A percentile compares a stretch with the other conserved stretches of the same genome.
phyloP scores from a whole-genome alignment of 2,888 invertebrate genomes.

The Actias luna region DNA sequence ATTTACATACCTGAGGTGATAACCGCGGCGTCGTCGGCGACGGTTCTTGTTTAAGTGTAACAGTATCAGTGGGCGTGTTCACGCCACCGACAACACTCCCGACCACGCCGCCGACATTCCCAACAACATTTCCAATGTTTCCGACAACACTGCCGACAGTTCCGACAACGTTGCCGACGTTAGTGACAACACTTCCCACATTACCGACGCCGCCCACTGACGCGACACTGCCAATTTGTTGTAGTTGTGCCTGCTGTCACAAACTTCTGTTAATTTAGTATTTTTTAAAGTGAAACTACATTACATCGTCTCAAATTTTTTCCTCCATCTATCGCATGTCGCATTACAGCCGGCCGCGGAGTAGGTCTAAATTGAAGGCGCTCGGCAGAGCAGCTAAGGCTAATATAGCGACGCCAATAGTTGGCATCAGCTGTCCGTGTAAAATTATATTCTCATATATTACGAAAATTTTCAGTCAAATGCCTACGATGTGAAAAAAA shows the following conservation, averaged over 20 bases:
- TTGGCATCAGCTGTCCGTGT: too few species aligned
- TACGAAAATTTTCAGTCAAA: too few species aligned
- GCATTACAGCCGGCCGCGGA: too few species aligned
- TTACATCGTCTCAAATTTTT: too few species aligned
- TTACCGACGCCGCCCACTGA: slow-evolving; percentile 39
- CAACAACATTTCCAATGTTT: slow-evolving; percentile 41
- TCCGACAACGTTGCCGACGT: slow-evolving; percentile 41
- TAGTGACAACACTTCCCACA: slow-evolving; percentile 46
- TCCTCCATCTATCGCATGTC: too few species aligned
- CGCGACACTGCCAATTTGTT: slow-evolving; percentile 67
- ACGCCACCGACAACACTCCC: slow-evolving; percentile 39
- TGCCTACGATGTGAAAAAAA: too few species aligned
- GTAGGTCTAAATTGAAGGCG: too few species aligned
- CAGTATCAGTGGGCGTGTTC: slow-evolving; percentile 47
- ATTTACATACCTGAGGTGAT: slow-evolving; percentile 63
- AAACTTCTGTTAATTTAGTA: slow-evolving; percentile 17
- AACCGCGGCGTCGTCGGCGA: slow-evolving; percentile 68
- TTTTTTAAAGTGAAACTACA: too few species aligned
- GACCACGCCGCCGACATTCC: slow-evolving; percentile 38
- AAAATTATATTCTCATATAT: too few species aligned
- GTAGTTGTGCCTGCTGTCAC: slow-evolving; percentile 85
- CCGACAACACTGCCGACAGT: slow-evolving; percentile 43
- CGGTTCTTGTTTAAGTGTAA: slow-evolving; percentile 66
- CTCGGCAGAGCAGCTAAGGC: too few species aligned
- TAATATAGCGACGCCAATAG: too few species aligned